phyloP scores from a whole-genome alignment of 1,140 invertebrate genomes.

The Megalopta genalis region DNA sequence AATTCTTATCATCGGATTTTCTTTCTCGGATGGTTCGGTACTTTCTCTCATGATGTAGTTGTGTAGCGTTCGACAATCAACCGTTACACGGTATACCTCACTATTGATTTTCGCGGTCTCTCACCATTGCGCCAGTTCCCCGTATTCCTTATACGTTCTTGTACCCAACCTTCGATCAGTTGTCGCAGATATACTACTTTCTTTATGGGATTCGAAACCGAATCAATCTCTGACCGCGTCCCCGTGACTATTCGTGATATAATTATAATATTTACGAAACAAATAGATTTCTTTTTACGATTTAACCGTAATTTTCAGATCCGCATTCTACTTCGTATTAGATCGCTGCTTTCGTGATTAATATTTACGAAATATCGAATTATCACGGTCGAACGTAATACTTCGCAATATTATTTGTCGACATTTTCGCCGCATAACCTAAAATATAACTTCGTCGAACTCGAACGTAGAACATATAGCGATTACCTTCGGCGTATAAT shows the following conservation, averaged over 20 bases:
- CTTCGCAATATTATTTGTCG: background rate
- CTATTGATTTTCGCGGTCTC: slow-evolving; percentile 73
- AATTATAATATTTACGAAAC: background rate
- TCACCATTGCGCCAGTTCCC: slow-evolving; percentile 54
- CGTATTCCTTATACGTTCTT: slow-evolving; percentile 49
- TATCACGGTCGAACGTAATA: background rate
- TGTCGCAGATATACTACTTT: background rate
- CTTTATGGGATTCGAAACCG: background rate
- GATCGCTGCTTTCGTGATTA: background rate
- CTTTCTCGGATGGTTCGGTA: background rate
- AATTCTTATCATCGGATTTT: background rate
- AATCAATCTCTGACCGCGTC: background rate
- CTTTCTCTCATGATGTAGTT: slow-evolving; percentile 7
- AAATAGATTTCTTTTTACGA: background rate
- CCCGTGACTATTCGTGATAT: background rate
- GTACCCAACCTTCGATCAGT: slow-evolving; percentile 7
- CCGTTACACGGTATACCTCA: slow-evolving; percentile 58
- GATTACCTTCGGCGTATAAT: background rate
- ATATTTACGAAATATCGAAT: background rate
- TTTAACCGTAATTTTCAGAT: background rate
- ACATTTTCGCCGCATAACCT: slow-evolving; percentile 26
- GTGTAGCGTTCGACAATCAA: slow-evolving; percentile 64
- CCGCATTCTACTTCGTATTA: background rate
- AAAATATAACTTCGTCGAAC: background rate
- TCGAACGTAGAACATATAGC: too few relatives aligned